Base-by-base conservation (phyloP, 2,113 vertebrate genomes). In the Hiodon tergisus region DNA sequence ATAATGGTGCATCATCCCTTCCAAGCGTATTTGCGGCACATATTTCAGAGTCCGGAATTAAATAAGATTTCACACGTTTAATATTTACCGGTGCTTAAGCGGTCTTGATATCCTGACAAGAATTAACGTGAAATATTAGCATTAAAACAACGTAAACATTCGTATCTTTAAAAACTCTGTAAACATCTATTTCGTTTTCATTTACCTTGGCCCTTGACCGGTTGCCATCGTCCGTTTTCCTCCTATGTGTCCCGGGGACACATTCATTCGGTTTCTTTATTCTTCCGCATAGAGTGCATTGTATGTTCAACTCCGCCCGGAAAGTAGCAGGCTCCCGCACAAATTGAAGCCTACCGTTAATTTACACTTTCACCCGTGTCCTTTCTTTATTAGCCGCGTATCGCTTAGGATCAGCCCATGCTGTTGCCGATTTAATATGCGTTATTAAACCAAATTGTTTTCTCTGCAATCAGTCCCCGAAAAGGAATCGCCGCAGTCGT, bases 181-280 rank as follows among this genome's bases (percentile, higher is more conserved):
- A 47, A 4, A 66, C 3, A 46, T 46, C 31, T 65, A 60, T 60
- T 60, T 14, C 13, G 10, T 8, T 7, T 46, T 47, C 66, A 85
- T 83, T 89, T 73, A 92, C 91, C 91, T 85, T 16, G 83, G 80
- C 58, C 83, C 63, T 57, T 80, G 84, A 83, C 74, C 79, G 82
- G 78, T 77, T 78, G 83, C 82, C 90, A 92, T 92, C 59, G 73
- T 80, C 82, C 81, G 63, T 67, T 80, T 48, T 74, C 80, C 58
- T 60, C 73, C 65, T 78, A 48, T 79, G 80, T 76, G 77, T 47
- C 77, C 83, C 81, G 75, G 16, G 79, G 52, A 11, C 78, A 80
- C 50, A 73, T 78, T 87, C 87, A 89, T 86, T 31, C 86, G 86
- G 87, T 84, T 67, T 63, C 53, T 87, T 85, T 31, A 31, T 31